Evolutionary conservation across 2,888 invertebrate genomes (phyloP).

Genomic region (Notodromas monacha): DNA sequence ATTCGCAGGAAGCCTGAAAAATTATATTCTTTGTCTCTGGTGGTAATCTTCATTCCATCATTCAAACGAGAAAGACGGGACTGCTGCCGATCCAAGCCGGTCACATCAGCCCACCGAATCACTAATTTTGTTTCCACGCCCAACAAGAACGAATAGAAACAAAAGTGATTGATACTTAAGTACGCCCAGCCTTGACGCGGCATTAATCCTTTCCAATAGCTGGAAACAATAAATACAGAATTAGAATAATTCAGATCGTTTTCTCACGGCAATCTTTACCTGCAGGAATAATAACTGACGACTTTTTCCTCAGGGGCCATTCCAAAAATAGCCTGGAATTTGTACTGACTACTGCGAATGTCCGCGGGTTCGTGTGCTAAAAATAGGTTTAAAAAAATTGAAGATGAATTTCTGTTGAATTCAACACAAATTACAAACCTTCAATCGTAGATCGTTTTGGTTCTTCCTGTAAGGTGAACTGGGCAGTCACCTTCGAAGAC

Average conservation of each 20-base stretch:
- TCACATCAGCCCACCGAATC: slow-evolving; percentile 64
- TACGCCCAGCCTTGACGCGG: slow-evolving; percentile 92
- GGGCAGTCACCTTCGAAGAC: no score
- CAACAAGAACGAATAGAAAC: slow-evolving; percentile 77
- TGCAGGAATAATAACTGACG: slow-evolving; percentile 73
- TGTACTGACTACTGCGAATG: slow-evolving; percentile 38
- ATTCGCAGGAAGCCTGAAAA: slow-evolving; percentile 71
- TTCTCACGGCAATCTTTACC: no score
- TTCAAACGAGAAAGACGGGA: no score
- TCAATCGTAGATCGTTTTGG: slow-evolving; percentile 26
- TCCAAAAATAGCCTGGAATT: slow-evolving; percentile 48
- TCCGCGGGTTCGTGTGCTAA: slow-evolving; percentile 49
- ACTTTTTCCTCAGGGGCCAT: slow-evolving; percentile 77
- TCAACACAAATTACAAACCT: slow-evolving; percentile 15
- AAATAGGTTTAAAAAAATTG: no score
- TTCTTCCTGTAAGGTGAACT: slow-evolving; percentile 30
- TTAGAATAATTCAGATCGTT: slow-evolving; percentile 10
- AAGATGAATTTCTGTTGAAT: no score
- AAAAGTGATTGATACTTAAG: slow-evolving; percentile 75
- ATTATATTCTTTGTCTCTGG: slow-evolving; percentile 26
- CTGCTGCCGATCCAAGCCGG: slow-evolving; percentile 38
- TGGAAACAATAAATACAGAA: slow-evolving; percentile 19
- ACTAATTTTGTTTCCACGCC: slow-evolving; percentile 60
- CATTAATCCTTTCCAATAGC: slow-evolving; percentile 66
- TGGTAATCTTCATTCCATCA: not conserved